Evolutionary conservation across 2,888 invertebrate genomes (phyloP).

Genomic region (Ophioninae sp.): DNA sequence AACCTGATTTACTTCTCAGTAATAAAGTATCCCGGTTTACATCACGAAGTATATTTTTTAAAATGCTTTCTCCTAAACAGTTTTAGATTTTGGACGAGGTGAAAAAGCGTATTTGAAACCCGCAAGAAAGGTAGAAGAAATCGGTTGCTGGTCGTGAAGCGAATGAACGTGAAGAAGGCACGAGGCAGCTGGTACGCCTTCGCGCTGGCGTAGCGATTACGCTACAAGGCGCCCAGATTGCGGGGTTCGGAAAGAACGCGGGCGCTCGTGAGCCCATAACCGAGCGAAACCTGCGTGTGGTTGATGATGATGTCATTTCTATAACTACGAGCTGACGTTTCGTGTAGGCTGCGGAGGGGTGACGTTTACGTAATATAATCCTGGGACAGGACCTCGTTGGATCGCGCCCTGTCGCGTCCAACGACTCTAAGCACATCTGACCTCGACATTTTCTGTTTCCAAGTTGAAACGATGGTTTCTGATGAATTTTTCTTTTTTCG

Average conservation of each 20-base stretch:
- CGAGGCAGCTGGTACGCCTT: conserved; percentile 79
- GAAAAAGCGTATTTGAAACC: conserved; percentile 60
- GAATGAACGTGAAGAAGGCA: conserved; percentile 78
- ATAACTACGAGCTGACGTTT: conserved; percentile 70
- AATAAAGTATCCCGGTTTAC: too few relatives aligned
- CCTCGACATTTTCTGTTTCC: not conserved
- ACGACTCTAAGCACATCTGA: conserved; percentile 3
- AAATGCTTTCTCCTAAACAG: too few relatives aligned
- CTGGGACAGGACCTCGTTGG: not conserved
- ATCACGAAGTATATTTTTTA: too few relatives aligned
- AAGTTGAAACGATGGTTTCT: not conserved
- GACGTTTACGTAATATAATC: conserved; percentile 46
- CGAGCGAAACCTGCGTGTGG: conserved; percentile 50
- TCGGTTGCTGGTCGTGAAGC: conserved; percentile 30
- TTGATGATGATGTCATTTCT: conserved; percentile 78
- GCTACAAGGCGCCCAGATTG: conserved; percentile 69
- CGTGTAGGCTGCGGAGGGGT: conserved; percentile 59
- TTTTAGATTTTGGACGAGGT: conserved; percentile 38
- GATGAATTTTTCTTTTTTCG: not conserved
- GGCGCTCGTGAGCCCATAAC: conserved; percentile 46
- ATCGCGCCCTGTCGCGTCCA: not conserved
- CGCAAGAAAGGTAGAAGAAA: conserved; percentile 35
- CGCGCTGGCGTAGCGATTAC: conserved; percentile 73
- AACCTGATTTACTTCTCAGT: too few relatives aligned
- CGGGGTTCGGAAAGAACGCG: conserved; percentile 43